A percentile compares a stretch with the other conserved stretches of the same genome.
These are phyloP conservation scores for Drosophila kanapiae DNA, from an alignment of 1,140 invertebrate genomes.

Conservation along the genomic window DNA sequence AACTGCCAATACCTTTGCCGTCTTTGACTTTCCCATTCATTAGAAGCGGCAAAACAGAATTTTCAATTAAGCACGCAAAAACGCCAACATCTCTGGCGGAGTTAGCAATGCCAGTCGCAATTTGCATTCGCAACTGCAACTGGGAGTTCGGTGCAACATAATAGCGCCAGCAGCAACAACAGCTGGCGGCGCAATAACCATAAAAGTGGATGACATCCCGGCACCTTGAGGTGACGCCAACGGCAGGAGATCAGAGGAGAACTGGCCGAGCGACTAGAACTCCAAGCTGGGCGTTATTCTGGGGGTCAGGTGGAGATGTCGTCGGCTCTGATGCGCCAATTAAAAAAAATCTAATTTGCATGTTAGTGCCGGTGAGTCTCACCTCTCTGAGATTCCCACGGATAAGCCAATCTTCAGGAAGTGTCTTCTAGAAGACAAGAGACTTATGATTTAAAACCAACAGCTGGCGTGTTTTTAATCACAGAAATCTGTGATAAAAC, in stretches of 20 bases:
- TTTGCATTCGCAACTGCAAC: slow-evolving; percentile 73
- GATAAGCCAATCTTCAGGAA: slow-evolving; percentile 22
- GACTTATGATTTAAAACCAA: slow-evolving; percentile 27
- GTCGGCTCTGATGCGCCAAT: slow-evolving; percentile 69
- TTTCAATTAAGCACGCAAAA: slow-evolving; percentile 74
- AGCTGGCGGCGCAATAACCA: slow-evolving; percentile 65
- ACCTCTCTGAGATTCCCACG: slow-evolving; percentile 34
- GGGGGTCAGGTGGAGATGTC: slow-evolving; percentile 34
- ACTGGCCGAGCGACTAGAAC: slow-evolving; percentile 23
- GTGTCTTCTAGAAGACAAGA: background rate
- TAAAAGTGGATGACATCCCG: slow-evolving; percentile 77
- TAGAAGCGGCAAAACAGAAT: slow-evolving; percentile 53
- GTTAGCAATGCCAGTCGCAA: slow-evolving; percentile 54
- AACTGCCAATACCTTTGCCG: slow-evolving; percentile 1
- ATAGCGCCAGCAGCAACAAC: slow-evolving; percentile 12
- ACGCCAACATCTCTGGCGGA: slow-evolving; percentile 67
- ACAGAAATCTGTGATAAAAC: slow-evolving; percentile 10
- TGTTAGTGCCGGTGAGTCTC: slow-evolving; percentile 38
- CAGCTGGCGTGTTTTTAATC: slow-evolving; percentile 35
- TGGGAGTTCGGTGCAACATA: slow-evolving; percentile 24
- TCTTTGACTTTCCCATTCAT: slow-evolving; percentile 54
- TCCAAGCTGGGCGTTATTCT: slow-evolving; percentile 21
- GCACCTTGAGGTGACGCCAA: slow-evolving; percentile 70
- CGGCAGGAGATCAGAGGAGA: slow-evolving; percentile 41
- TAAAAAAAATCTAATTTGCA: slow-evolving; percentile 82